phyloP scores from a whole-genome alignment of 2,113 vertebrate genomes.

The Hiodon alosoides region DNA sequence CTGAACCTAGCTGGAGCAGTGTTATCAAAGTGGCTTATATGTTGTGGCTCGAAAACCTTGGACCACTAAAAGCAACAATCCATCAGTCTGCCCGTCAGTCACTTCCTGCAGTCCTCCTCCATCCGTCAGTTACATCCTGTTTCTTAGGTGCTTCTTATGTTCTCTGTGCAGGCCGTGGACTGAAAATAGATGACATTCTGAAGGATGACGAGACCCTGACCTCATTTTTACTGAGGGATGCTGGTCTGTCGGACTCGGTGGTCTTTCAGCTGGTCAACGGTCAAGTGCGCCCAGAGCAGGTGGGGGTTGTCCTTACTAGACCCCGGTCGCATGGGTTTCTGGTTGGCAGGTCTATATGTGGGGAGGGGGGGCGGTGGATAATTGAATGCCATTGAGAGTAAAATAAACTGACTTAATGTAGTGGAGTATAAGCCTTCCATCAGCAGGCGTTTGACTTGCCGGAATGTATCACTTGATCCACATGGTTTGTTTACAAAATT shows the following conservation, averaged over 20 bases:
- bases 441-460: too few relatives aligned
- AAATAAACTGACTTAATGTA: too few relatives aligned
- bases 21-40: not conserved
- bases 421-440: too few relatives aligned
- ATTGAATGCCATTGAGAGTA: too few relatives aligned
- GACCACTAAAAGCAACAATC: not conserved
- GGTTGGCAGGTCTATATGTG: too few relatives aligned
- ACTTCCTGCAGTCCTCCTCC: not conserved
- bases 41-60: slow-evolving; percentile 6
- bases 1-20: too few relatives aligned
- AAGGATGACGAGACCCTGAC: slow-evolving; percentile 84
- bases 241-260: slow-evolving; percentile 64
- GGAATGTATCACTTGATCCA: too few relatives aligned
- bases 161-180: slow-evolving; percentile 68
- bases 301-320: slow-evolving; percentile 37
- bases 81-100: slow-evolving; percentile 14
- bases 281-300: slow-evolving; percentile 83
- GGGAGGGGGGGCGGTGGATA: too few relatives aligned
- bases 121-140: slow-evolving; percentile 10
- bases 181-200: slow-evolving; percentile 78
- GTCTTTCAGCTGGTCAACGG: slow-evolving; percentile 80
- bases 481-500: too few relatives aligned
- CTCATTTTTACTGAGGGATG: slow-evolving; percentile 70
- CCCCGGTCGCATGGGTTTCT: too few relatives aligned
- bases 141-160: slow-evolving; percentile 24